A percentile compares a stretch with the other conserved stretches of the same genome.
Conservation (phyloP, 1,140 invertebrate genomes). For the Ceratina calcarata region DNA sequence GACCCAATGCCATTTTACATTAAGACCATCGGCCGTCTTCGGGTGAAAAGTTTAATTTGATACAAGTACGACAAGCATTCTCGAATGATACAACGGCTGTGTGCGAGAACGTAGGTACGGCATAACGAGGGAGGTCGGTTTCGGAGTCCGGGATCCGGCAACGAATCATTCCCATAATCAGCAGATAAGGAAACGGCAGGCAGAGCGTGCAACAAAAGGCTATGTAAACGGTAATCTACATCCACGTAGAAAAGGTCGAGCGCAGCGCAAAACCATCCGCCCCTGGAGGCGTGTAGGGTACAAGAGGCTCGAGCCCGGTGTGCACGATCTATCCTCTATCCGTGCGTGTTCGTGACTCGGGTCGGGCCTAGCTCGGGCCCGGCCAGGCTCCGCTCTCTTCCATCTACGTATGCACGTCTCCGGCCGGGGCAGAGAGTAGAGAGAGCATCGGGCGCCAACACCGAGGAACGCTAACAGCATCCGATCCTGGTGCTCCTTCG, state of each 20-base stretch:
- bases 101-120: not conserved
- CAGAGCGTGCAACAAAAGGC: conserved; percentile 23
- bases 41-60: not conserved
- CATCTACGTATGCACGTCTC: conserved; percentile 17
- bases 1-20: too few species aligned
- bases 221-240: conserved; percentile 50
- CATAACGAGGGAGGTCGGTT: not conserved
- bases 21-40: not conserved
- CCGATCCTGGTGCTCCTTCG: conserved; percentile 42
- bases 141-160: not conserved
- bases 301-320: not conserved
- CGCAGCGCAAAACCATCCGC: conserved; percentile 42
- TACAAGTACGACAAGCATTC: not conserved
- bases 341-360: conserved; percentile 68
- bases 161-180: conserved; percentile 39
- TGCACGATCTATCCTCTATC: conserved; percentile 62
- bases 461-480: conserved; percentile 15
- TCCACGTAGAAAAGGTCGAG: conserved; percentile 48
- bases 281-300: conserved; percentile 58
- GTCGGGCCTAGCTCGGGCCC: conserved; percentile 42
- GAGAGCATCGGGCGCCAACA: not conserved
- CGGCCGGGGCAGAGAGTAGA: not conserved
- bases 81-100: not conserved
- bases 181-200: conserved; percentile 41
- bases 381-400: conserved; percentile 24